A percentile compares a stretch with the other conserved stretches of the same genome.
Evolutionary conservation across 2,113 vertebrate species (phyloP).

Genomic region (Psilopogon haemacephalus): DNA sequence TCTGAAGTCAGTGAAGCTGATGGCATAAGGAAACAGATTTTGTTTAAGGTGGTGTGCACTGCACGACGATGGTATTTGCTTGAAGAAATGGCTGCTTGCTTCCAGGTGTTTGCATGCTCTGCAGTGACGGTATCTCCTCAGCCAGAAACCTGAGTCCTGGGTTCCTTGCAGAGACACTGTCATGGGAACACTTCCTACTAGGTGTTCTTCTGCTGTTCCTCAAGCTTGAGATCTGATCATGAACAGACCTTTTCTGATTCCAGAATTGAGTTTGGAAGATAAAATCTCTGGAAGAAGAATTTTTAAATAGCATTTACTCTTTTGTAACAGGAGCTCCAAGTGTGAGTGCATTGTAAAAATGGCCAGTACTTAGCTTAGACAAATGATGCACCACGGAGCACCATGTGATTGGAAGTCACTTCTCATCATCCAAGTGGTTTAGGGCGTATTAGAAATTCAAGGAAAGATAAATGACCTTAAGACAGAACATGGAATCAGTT

Average conservation of each 20-base stretch:
- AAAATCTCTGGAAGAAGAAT: not conserved
- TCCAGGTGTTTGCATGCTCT: not conserved
- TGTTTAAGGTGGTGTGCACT: rapidly evolving
- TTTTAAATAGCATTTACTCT: not conserved
- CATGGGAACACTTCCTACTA: not conserved
- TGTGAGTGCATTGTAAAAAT: not conserved
- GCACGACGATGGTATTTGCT: not conserved
- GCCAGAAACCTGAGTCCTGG: not conserved
- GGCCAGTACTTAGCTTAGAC: not conserved
- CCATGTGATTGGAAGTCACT: not conserved
- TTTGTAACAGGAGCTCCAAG: not conserved
- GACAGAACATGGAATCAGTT: not conserved
- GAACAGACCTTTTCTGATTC: not conserved
- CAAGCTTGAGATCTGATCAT: not conserved
- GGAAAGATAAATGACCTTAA: not conserved
- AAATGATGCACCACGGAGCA: not conserved
- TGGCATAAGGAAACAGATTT: not conserved
- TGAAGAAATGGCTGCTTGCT: not conserved
- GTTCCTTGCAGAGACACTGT: not conserved
- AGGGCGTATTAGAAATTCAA: not conserved
- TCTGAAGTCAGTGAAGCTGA: not conserved
- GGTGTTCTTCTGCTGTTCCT: not conserved
- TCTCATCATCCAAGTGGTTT: not conserved
- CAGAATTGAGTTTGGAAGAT: not conserved
- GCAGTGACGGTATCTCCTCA: not conserved